Base-by-base conservation (phyloP, 2,797 vertebrate species). In the Malurus splendens region DNA sequence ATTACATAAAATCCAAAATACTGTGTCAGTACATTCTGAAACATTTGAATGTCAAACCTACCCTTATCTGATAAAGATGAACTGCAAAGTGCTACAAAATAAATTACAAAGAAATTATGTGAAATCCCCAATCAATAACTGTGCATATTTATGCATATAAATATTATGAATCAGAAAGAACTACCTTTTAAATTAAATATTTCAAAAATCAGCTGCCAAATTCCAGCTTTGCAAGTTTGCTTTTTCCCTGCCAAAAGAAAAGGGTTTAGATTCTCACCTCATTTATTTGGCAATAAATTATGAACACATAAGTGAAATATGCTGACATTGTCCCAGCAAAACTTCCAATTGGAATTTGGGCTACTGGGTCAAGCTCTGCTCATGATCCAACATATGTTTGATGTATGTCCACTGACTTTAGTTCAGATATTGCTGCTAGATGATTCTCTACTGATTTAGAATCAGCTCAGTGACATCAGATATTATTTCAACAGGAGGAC, bases 1-100 rank as follows among this genome's bases (percentile, higher is more conserved):
- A 89, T 96, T 95, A 96, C 72, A 92, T 25, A 89, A 84, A 92
- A 94, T 92, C 84, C 89, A 96, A 96, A 96, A 96, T 76, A 93
- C 70, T 65, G 48, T 93, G 92, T 93, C 90, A 95, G 90, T 96
- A 95, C 52, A 92, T 62, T 71, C 74, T 91, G 77, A 93, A 72
- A 78, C 89, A 95, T 70, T 84, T 92, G 90, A 87, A 83, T 75
- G 74, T 94, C 90, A 93, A 93, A 94, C 33, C 87, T 95, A 83
- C 24, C 47, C 23, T 56, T 87, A n/a, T 28, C 75, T 2, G 1
- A 95, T 84, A 96, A 96, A 96, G 92, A 82, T 96, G 92, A 96
- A 95, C 87, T 96, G 93, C 84, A 96, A 94, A 95, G 94, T 88
- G 89, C 76, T 78, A 92, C 39, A 91, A 90, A 96, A 90, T 95